Evolutionary conservation across 1,140 invertebrate species (phyloP).

Genomic region (Ectropis grisescens): DNA sequence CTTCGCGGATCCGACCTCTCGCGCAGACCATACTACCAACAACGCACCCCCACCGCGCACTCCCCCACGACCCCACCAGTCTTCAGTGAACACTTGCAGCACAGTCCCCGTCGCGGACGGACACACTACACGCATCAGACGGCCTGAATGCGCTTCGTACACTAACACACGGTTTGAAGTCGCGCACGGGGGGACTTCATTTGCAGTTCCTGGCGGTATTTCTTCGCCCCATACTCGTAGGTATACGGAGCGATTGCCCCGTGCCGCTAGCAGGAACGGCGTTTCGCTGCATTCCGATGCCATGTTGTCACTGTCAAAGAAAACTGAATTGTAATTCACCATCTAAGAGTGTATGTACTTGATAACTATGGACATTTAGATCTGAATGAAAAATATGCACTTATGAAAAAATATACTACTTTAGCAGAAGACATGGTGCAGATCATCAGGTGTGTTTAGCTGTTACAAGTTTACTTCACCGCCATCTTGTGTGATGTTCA

Average conservation of each 20-base stretch:
- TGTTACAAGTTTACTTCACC: too few relatives aligned
- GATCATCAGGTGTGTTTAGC: too few relatives aligned
- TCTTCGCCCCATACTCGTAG: slow-evolving; percentile 79
- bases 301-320: slow-evolving; percentile 19
- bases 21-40: slow-evolving; percentile 41
- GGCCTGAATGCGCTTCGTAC: slow-evolving; percentile 76
- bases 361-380: too few relatives aligned
- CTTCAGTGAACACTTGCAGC: slow-evolving; percentile 67
- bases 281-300: slow-evolving; percentile 79
- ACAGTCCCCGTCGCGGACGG: slow-evolving; percentile 76
- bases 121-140: slow-evolving; percentile 81
- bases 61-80: slow-evolving; percentile 49
- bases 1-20: slow-evolving; percentile 32
- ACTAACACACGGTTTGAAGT: slow-evolving; percentile 75
- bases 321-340: too few relatives aligned
- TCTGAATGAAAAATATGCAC: too few relatives aligned
- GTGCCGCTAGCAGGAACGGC: slow-evolving; percentile 81
- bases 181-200: slow-evolving; percentile 71
- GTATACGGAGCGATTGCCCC: slow-evolving; percentile 81
- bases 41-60: too few relatives aligned
- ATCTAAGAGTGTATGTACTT: too few relatives aligned
- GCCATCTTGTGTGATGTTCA: too few relatives aligned
- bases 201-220: slow-evolving; percentile 36
- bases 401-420: too few relatives aligned
- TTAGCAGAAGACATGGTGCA: too few relatives aligned